These are phyloP conservation scores for Oplegnathus fasciatus DNA, from an alignment of 2,113 vertebrate species.

Conservation along the genomic window DNA sequence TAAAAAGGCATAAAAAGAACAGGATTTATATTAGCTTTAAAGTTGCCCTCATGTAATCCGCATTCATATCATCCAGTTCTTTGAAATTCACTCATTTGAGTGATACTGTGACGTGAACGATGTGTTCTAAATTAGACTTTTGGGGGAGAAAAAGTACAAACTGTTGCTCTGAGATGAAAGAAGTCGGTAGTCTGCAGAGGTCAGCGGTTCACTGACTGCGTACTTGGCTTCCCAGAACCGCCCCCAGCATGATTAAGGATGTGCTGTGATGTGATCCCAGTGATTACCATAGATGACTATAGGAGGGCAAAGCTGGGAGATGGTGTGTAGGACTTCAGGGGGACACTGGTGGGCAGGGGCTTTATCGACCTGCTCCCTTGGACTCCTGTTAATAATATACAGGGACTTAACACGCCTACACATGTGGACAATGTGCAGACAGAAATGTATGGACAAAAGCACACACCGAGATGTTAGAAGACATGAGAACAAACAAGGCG, in stretches of 20 bases:
- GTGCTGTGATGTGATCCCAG: slow-evolving; percentile 73
- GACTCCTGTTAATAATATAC: slow-evolving; percentile 80
- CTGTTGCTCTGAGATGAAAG: slow-evolving; percentile 67
- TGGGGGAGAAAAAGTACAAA: slow-evolving; percentile 46
- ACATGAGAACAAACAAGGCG: slow-evolving; percentile 27
- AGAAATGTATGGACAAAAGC: slow-evolving; percentile 32
- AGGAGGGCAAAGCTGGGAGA: slow-evolving; percentile 64
- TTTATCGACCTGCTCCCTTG: slow-evolving; percentile 76
- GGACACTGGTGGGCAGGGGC: slow-evolving; percentile 74
- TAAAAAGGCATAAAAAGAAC: slow-evolving; percentile 18
- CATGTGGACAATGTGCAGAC: slow-evolving; percentile 61
- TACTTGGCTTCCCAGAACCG: slow-evolving; percentile 62
- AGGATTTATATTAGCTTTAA: slow-evolving; percentile 14
- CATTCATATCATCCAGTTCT: slow-evolving; percentile 9
- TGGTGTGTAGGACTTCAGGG: slow-evolving; percentile 74
- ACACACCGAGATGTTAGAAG: not conserved
- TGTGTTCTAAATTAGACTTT: slow-evolving; percentile 47
- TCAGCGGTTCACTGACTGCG: slow-evolving; percentile 66
- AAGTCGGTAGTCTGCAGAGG: slow-evolving; percentile 45
- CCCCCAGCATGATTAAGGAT: slow-evolving; percentile 81
- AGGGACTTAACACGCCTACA: slow-evolving; percentile 79
- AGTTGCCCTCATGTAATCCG: not conserved
- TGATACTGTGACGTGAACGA: slow-evolving; percentile 19
- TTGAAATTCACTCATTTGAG: slow-evolving; percentile 20
- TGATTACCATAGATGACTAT: slow-evolving; percentile 76